Conservation (phyloP, 2,888 invertebrate genomes). For the Aromia moschata region DNA sequence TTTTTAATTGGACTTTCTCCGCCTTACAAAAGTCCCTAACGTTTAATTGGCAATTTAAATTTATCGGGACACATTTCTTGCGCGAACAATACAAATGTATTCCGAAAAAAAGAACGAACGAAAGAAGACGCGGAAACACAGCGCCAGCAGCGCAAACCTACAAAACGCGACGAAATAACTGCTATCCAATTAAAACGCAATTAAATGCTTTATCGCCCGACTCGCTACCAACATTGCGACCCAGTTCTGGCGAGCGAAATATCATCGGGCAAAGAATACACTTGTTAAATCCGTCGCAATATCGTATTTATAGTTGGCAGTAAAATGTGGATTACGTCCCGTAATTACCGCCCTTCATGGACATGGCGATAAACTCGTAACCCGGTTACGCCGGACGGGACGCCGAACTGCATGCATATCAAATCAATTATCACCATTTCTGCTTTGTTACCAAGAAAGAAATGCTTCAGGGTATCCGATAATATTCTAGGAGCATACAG, state of each 20-base stretch:
- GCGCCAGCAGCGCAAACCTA: not conserved
- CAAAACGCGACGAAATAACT: conserved; percentile 5
- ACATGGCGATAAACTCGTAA: not conserved
- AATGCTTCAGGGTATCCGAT: too few relatives aligned
- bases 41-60: not conserved
- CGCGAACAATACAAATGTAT: not conserved
- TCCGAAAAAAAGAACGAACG: not conserved
- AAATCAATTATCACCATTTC: too few relatives aligned
- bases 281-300: conserved; percentile 4
- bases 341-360: conserved; percentile 11
- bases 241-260: conserved; percentile 3
- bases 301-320: conserved; percentile 12
- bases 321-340: conserved; percentile 8
- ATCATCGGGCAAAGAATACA: conserved; percentile 6
- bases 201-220: conserved; percentile 9
- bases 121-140: too few relatives aligned
- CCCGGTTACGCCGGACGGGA: too few relatives aligned
- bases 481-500: too few relatives aligned
- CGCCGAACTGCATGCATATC: too few relatives aligned
- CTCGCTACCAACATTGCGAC: not conserved
- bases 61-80: not conserved
- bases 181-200: conserved; percentile 3
- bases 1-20: too few relatives aligned
- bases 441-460: too few relatives aligned
- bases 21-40: not conserved